Percentiles rank a stretch among this genome's conserved stretches.
Evolutionary conservation across 1,140 invertebrate species (phyloP).

Genomic region (Trissolcus basalis): DNA sequence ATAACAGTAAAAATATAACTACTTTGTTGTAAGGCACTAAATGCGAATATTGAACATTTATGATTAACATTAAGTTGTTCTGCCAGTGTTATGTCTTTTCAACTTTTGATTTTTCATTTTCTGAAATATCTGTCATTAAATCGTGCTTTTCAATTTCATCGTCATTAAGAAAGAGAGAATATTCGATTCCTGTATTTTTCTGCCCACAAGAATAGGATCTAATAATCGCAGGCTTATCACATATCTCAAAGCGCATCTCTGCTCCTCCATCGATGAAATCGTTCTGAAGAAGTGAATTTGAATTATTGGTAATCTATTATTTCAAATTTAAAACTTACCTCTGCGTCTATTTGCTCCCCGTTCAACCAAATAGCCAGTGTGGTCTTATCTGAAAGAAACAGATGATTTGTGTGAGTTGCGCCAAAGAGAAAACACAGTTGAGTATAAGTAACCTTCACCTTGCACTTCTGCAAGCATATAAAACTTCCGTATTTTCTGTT

Average conservation of each 20-base stretch:
- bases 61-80: no score
- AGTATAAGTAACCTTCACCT: slow-evolving; percentile 40
- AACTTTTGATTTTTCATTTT: no score
- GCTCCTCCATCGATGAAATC: slow-evolving; percentile 88
- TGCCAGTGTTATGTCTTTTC: no score
- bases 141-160: slow-evolving; percentile 65
- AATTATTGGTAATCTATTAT: slow-evolving; percentile 1
- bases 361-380: slow-evolving; percentile 87
- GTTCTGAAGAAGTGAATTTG: slow-evolving; percentile 74
- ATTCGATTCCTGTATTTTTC: slow-evolving; percentile 69
- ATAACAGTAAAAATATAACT: no score
- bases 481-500: neutral
- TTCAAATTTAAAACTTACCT: slow-evolving; percentile 58
- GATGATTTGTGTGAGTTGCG: slow-evolving; percentile 14
- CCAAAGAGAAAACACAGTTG: slow-evolving; percentile 28
- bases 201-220: slow-evolving; percentile 74
- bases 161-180: slow-evolving; percentile 65
- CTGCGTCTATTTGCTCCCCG: slow-evolving; percentile 81
- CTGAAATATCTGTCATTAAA: slow-evolving; percentile 3
- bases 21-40: no score
- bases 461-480: slow-evolving; percentile 15
- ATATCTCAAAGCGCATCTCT: slow-evolving; percentile 83
- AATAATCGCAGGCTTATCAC: slow-evolving; percentile 78
- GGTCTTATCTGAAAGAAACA: slow-evolving; percentile 82
- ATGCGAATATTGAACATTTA: no score